phyloP scores from a whole-genome alignment of 1,140 invertebrate genomes.

The Andrena cerasifolii region DNA sequence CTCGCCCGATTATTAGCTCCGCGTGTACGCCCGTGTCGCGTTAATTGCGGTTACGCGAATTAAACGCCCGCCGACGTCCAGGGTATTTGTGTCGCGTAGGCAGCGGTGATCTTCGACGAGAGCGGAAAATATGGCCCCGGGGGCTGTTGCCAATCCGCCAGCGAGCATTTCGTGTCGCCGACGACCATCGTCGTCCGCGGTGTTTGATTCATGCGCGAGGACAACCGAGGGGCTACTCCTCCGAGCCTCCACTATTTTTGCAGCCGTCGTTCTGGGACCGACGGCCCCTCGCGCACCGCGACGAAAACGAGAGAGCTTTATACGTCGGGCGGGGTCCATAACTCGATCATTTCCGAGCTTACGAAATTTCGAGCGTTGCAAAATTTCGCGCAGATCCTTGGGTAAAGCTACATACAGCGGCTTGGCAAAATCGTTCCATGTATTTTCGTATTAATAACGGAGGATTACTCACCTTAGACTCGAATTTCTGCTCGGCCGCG shows the following conservation, averaged over 20 bases:
- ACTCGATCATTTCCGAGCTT: slow-evolving; percentile 18
- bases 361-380: slow-evolving; percentile 39
- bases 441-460: slow-evolving; percentile 46
- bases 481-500: slow-evolving; percentile 76
- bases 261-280: no score
- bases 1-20: slow-evolving; percentile 57
- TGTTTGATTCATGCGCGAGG: no score
- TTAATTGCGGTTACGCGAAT: slow-evolving; percentile 57
- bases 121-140: slow-evolving; percentile 12
- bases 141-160: slow-evolving; percentile 3
- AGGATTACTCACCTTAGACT: slow-evolving; percentile 78
- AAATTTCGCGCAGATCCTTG: slow-evolving; percentile 27
- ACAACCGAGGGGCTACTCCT: no score
- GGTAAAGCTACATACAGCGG: slow-evolving; percentile 7
- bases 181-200: background rate
- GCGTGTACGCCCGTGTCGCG: slow-evolving; percentile 15
- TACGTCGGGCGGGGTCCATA: no score
- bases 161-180: background rate
- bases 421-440: slow-evolving; percentile 55
- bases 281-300: no score
- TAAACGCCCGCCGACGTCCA: background rate
- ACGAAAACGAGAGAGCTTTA: no score
- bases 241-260: no score
- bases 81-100: slow-evolving; percentile 51
- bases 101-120: slow-evolving; percentile 19